phyloP scores from a whole-genome alignment of 2,888 invertebrate species.

The Xanthorhoe spadicearia region DNA sequence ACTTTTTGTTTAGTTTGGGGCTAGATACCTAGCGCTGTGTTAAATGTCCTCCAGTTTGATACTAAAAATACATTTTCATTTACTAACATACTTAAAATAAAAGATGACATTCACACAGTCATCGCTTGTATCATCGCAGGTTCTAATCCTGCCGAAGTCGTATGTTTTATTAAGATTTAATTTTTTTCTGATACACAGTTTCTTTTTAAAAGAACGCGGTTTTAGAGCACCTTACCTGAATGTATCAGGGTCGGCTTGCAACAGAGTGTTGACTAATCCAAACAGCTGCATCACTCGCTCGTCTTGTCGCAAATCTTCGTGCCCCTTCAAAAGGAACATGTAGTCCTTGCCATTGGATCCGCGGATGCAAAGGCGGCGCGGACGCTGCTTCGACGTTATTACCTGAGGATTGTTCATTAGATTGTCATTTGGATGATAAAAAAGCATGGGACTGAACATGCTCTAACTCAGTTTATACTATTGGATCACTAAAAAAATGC shows the following conservation, averaged over 20 bases:
- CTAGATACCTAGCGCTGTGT: no score
- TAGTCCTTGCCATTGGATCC: slow-evolving; percentile 99
- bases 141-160: no score
- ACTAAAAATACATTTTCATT: no score
- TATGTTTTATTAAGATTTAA: no score
- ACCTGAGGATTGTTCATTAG: slow-evolving; percentile 81
- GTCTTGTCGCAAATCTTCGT: slow-evolving; percentile 99
- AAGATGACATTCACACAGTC: no score
- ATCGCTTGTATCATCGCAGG: no score
- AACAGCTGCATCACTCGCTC: slow-evolving; percentile 99
- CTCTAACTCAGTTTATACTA: neutral
- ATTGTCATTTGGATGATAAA: no score
- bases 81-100: no score
- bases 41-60: no score
- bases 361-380: slow-evolving; percentile 95
- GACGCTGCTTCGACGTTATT: slow-evolving; percentile 98
- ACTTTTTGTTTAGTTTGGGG: no score
- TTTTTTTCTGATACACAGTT: neutral
- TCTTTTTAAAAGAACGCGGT: no score
- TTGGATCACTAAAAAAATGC: no score
- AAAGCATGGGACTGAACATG: neutral
- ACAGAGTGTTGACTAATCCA: slow-evolving; percentile 97
- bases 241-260: slow-evolving; percentile 98
- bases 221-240: slow-evolving; percentile 81
- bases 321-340: slow-evolving; percentile 99